Conservation (phyloP, 2,888 invertebrate species). For the Stenodema calcarata region DNA sequence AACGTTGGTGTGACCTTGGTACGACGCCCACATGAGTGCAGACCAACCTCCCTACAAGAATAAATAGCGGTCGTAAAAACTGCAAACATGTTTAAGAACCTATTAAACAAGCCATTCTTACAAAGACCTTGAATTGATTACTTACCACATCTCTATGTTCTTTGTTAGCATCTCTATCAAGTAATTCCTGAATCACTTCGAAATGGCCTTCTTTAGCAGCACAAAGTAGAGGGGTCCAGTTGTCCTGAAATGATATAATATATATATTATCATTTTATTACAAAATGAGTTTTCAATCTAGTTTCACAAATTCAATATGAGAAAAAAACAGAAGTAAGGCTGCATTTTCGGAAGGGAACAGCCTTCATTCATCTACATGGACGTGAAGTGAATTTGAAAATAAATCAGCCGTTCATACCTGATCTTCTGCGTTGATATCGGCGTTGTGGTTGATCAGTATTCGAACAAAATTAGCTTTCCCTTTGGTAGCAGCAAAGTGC, state of each 20-base stretch:
- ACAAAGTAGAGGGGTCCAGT: slow-evolving; percentile 89
- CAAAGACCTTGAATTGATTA: slow-evolving; percentile 54
- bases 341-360: no score
- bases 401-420: slow-evolving; percentile 63
- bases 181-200: slow-evolving; percentile 78
- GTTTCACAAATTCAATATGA: no score
- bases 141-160: slow-evolving; percentile 87
- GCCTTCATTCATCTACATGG: no score
- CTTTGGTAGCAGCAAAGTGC: slow-evolving; percentile 88
- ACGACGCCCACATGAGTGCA: slow-evolving; percentile 96
- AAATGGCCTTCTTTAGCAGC: slow-evolving; percentile 89
- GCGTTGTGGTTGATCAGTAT: slow-evolving; percentile 88
- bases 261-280: no score
- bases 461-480: slow-evolving; percentile 81
- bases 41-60: slow-evolving; percentile 89
- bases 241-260: slow-evolving; percentile 74
- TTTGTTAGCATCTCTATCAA: slow-evolving; percentile 84
- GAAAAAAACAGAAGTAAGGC: no score
- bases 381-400: no score
- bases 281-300: no score
- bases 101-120: no score
- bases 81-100: not conserved
- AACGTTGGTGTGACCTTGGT: slow-evolving; percentile 84
- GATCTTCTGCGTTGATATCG: slow-evolving; percentile 89
- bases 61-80: not conserved